Percentiles rank a stretch among this genome's conserved stretches.
phyloP scores from a whole-genome alignment of 2,797 vertebrate species.

The Carcharodon carcharias region DNA sequence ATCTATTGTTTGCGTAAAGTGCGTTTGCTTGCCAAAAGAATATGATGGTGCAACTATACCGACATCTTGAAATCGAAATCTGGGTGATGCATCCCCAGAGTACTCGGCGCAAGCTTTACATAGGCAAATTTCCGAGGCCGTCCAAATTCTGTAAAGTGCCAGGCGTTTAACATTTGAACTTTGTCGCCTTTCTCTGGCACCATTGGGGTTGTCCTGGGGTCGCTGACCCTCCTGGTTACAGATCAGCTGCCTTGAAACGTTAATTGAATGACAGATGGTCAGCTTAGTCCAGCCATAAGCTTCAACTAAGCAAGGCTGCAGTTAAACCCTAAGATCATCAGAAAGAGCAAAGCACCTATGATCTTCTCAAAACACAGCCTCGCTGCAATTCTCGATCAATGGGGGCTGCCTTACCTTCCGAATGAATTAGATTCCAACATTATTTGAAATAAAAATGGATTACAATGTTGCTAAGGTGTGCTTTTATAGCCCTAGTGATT shows the following conservation, averaged over 20 bases:
- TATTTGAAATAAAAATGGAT: background rate
- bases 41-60: background rate
- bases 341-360: constrained; percentile 12
- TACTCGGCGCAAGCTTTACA: background rate
- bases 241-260: constrained; percentile 65
- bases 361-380: background rate
- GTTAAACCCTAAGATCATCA: background rate
- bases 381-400: background rate
- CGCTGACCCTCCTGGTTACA: constrained; percentile 63
- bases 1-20: background rate
- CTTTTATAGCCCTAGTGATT: background rate
- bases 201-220: constrained; percentile 66
- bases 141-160: constrained; percentile 49
- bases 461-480: background rate
- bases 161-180: constrained; percentile 67
- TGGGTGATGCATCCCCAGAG: background rate
- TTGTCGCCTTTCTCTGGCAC: constrained; percentile 55
- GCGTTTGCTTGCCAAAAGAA: background rate
- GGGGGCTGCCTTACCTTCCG: background rate
- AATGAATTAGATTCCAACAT: background rate
- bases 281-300: constrained; percentile 59
- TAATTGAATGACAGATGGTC: constrained; percentile 78
- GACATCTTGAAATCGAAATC: background rate
- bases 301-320: constrained; percentile 39
- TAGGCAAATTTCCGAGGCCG: constrained; percentile 11